A percentile compares a stretch with the other conserved stretches of the same genome.
Conservation (phyloP, 2,797 vertebrate genomes). For the Oreochromis mossambicus region DNA sequence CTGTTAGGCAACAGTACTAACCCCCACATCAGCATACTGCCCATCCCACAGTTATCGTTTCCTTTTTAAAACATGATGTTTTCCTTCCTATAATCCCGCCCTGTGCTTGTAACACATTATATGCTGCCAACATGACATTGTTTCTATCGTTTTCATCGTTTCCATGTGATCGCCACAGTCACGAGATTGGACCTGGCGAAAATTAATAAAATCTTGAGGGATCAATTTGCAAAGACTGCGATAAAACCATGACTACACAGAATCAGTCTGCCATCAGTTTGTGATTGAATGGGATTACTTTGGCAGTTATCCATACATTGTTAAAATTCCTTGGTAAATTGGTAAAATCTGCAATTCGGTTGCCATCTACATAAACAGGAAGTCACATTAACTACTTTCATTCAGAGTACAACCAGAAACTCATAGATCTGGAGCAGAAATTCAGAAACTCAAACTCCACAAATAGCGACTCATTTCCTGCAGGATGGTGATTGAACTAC, state of each 20-base stretch:
- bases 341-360: not conserved
- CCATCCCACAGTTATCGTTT: not conserved
- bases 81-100: not conserved
- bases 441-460: not conserved
- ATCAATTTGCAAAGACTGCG: not conserved
- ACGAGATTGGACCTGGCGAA: accelerated
- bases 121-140: not conserved
- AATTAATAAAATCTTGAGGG: not conserved
- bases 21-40: not conserved
- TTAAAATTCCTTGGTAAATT: accelerated
- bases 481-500: not conserved
- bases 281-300: not conserved
- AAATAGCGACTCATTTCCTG: accelerated
- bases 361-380: not conserved
- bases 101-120: accelerated
- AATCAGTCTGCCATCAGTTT: not conserved
- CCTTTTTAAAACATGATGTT: not conserved
- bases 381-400: not conserved
- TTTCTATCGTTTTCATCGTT: not conserved
- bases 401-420: not conserved
- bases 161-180: accelerated
- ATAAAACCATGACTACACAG: not conserved
- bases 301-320: not conserved
- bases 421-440: not conserved
- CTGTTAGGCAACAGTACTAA: not conserved